These are phyloP conservation scores for human (Homo sapiens) DNA, from an alignment of 2,113 vertebrate genomes.

Conservation along the genomic window GRCh38 chr3:186702001-186702500, in stretches of 20 bases:
- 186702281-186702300: too few relatives aligned
- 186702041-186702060: not conserved
- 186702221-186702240: conserved; percentile 77
- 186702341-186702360: fast-evolving
- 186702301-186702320: not conserved
- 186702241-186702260: conserved; percentile 75
- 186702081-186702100: conserved; percentile 78
- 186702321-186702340: not conserved
- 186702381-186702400: not conserved
- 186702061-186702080: not conserved
- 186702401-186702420: not conserved
- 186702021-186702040: not conserved
- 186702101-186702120: conserved; percentile 67
- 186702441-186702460: not conserved
- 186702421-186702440: not conserved
- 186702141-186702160: conserved; percentile 70
- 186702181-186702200: conserved; percentile 71
- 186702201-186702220: conserved; percentile 66
- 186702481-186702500: not conserved
- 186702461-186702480: not conserved
- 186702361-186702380: not conserved
- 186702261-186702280: conserved; percentile 24
- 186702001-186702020: not conserved
- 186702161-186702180: conserved; percentile 64
- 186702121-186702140: conserved; percentile 59